Conservation (phyloP, 2,888 invertebrate genomes). For the Oxyteleia sp. region DNA sequence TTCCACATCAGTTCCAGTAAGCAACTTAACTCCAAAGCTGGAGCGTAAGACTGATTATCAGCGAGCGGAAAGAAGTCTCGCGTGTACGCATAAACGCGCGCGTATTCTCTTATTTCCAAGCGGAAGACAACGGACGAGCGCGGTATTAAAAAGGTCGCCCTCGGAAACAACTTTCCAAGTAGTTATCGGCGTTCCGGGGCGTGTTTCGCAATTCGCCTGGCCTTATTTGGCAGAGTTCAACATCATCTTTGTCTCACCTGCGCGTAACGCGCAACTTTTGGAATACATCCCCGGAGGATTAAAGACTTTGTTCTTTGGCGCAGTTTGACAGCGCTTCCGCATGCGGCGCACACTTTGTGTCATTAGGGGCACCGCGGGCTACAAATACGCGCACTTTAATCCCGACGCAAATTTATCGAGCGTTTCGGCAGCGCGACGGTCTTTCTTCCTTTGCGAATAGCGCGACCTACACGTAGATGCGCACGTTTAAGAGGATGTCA, state of each 20-base stretch:
- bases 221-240: conserved; percentile 29
- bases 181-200: conserved; percentile 41
- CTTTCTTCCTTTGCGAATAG: too few relatives aligned
- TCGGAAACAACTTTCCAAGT: conserved; percentile 51
- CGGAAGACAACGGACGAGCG: conserved; percentile 1
- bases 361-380: conserved; percentile 33
- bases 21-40: too few relatives aligned
- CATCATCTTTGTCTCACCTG: conserved; percentile 46
- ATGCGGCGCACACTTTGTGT: conserved; percentile 42
- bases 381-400: conserved; percentile 27
- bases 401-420: conserved; percentile 39
- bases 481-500: too few relatives aligned
- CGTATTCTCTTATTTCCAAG: neutral
- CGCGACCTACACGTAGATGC: too few relatives aligned
- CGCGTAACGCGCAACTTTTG: conserved; percentile 31
- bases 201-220: conserved; percentile 33
- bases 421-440: conserved; percentile 14
- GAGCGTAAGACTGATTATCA: too few relatives aligned
- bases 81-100: too few relatives aligned
- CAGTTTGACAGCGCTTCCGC: conserved; percentile 20
- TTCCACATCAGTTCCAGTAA: too few relatives aligned
- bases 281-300: conserved; percentile 34
- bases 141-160: conserved; percentile 43
- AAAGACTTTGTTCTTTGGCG: conserved; percentile 49
- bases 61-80: too few relatives aligned